Conservation (phyloP, 2,797 vertebrate genomes). For the Dendrocincla fuliginosa region DNA sequence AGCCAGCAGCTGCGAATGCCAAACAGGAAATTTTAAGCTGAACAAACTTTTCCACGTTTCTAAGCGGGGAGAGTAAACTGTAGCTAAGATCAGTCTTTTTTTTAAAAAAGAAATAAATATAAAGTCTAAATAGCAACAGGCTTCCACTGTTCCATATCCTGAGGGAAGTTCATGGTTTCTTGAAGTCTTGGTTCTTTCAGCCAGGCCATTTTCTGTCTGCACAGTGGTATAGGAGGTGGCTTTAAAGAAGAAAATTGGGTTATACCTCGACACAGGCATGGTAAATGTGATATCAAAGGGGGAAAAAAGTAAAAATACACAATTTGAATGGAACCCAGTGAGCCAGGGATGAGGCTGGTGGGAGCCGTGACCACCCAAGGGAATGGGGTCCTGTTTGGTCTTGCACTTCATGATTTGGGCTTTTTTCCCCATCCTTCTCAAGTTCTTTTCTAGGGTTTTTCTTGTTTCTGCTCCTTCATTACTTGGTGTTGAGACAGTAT, state of each 20-base stretch:
- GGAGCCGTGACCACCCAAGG: neutral
- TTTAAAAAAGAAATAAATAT: neutral
- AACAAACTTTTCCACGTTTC: conserved; percentile 69
- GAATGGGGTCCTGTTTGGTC: neutral
- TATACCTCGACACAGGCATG: neutral
- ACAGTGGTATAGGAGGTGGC: neutral
- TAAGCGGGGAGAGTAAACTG: conserved; percentile 64
- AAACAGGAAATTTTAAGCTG: conserved; percentile 70
- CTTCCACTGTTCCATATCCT: neutral
- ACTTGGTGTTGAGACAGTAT: neutral
- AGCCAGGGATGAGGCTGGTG: neutral
- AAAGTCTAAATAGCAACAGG: conserved; percentile 33
- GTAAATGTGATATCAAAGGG: neutral
- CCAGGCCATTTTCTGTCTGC: neutral
- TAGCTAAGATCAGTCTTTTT: neutral
- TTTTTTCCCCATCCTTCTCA: neutral
- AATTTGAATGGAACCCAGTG: neutral
- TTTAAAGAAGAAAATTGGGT: neutral
- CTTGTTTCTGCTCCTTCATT: neutral
- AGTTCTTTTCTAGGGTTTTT: neutral
- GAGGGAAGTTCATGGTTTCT: neutral
- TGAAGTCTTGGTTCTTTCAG: neutral
- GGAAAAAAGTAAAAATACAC: neutral
- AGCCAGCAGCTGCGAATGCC: conserved; percentile 64
- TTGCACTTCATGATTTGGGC: neutral